Evolutionary conservation across 2,888 invertebrate genomes (phyloP).

Genomic region (Gisinianus flammeolus): DNA sequence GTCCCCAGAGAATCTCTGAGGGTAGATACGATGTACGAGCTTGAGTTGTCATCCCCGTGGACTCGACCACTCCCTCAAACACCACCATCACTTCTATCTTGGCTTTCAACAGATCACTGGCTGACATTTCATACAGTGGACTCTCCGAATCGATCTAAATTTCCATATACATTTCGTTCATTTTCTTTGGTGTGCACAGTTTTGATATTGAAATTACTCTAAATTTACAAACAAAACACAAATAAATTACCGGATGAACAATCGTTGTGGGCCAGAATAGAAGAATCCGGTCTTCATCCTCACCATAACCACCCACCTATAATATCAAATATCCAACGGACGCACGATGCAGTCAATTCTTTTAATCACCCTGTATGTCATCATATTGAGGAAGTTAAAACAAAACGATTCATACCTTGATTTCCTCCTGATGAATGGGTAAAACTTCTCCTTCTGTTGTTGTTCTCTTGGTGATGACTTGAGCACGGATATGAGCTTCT

Average conservation of each 20-base stretch:
- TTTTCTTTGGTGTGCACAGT: background rate
- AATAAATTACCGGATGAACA: slow-evolving; percentile 75
- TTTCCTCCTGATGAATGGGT: slow-evolving; percentile 69
- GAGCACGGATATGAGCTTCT: slow-evolving; percentile 66
- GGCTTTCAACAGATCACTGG: slow-evolving; percentile 79
- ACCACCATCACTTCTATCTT: slow-evolving; percentile 87
- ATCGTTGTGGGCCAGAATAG: slow-evolving; percentile 96
- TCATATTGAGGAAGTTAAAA: too few species aligned
- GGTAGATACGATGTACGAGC: slow-evolving; percentile 81
- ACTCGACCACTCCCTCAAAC: slow-evolving; percentile 83
- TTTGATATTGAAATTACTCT: background rate
- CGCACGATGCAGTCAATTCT: too few species aligned
- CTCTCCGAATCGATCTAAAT: slow-evolving; percentile 72
- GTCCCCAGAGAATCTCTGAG: slow-evolving; percentile 62
- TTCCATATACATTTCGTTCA: background rate
- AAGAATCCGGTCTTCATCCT: slow-evolving; percentile 68
- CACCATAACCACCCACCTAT: slow-evolving; percentile 51
- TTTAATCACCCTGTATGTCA: too few species aligned
- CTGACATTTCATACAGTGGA: slow-evolving; percentile 87
- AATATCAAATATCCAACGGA: background rate
- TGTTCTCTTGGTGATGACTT: slow-evolving; percentile 81
- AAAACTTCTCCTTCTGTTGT: slow-evolving; percentile 81
- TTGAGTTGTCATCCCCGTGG: slow-evolving; percentile 82
- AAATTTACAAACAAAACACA: background rate
- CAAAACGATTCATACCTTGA: slow-evolving; percentile 35